phyloP scores from a whole-genome alignment of 1,140 invertebrate genomes.

The Pachypsylla venusta region DNA sequence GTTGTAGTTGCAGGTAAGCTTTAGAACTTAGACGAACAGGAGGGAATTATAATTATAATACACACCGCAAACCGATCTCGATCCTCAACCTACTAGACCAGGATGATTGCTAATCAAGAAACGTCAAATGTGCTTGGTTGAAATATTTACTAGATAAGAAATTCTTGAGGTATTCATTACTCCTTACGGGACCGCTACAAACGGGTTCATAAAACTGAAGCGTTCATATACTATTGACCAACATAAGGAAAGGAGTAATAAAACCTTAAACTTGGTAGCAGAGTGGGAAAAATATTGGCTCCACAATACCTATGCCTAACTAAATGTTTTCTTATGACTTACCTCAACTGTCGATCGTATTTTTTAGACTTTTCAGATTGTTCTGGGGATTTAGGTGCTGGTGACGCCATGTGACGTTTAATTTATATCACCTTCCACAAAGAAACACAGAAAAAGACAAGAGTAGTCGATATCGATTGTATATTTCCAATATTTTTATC shows the following conservation, averaged over 20 bases:
- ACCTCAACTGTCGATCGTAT: conserved; percentile 79
- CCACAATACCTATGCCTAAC: too few relatives aligned
- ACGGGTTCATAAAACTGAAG: not conserved
- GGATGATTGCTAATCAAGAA: not conserved
- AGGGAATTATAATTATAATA: too few relatives aligned
- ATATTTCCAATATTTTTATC: too few relatives aligned
- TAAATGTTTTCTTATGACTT: conserved; percentile 18
- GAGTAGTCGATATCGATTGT: too few relatives aligned
- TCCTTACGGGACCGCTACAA: not conserved
- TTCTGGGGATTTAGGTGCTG: conserved; percentile 63
- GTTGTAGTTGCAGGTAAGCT: too few relatives aligned
- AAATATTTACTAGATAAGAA: not conserved
- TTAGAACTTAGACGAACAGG: too few relatives aligned
- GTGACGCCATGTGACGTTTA: conserved; percentile 67
- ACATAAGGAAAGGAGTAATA: not conserved
- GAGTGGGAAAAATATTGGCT: conserved; percentile 12
- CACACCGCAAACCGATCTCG: too few relatives aligned
- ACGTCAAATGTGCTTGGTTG: not conserved
- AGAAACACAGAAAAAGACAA: too few relatives aligned
- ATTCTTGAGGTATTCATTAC: not conserved
- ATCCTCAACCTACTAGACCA: too few relatives aligned
- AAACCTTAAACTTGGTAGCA: not conserved
- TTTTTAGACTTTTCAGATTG: conserved; percentile 62
- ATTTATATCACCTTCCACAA: too few relatives aligned
- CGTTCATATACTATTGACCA: not conserved